Percentiles rank a stretch among this genome's conserved stretches.
phyloP scores from a whole-genome alignment of 2,113 vertebrate genomes.

The Hippocampus guttulatus region DNA sequence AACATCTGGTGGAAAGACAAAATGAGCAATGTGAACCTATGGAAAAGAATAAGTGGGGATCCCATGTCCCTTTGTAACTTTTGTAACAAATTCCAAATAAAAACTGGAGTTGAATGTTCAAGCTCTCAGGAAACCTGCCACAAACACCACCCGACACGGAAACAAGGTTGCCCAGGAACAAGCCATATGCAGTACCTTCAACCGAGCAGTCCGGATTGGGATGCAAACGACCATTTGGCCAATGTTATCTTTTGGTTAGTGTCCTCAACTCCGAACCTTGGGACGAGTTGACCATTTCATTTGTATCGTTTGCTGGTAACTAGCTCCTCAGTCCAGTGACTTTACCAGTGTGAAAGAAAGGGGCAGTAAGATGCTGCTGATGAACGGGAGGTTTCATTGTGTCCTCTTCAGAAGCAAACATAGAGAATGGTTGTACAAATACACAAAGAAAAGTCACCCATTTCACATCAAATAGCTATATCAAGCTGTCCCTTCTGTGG shows the following conservation, averaged over 20 bases:
- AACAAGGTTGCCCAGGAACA: not conserved
- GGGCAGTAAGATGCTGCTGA: not conserved
- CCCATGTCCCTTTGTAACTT: not conserved
- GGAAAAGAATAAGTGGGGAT: not conserved
- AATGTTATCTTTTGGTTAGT: not conserved
- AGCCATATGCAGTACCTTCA: too few relatives aligned
- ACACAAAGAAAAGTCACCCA: not conserved
- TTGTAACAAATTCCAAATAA: not conserved
- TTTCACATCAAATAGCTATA: not conserved
- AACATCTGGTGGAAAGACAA: not conserved
- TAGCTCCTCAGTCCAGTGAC: not conserved
- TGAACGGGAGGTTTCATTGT: not conserved
- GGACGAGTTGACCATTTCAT: not conserved
- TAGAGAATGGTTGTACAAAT: not conserved
- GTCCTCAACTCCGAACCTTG: not conserved
- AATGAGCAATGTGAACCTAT: not conserved
- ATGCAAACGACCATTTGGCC: not conserved
- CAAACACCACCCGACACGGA: not conserved
- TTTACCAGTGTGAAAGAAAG: not conserved
- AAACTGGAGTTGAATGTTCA: not conserved
- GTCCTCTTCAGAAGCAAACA: not conserved
- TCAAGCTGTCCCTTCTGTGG: not conserved
- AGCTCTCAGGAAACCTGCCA: not conserved
- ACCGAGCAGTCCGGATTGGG: too few relatives aligned
- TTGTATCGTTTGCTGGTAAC: not conserved